Evolutionary conservation across 2,888 invertebrate genomes (phyloP).

Genomic region (Sialis lutaria): DNA sequence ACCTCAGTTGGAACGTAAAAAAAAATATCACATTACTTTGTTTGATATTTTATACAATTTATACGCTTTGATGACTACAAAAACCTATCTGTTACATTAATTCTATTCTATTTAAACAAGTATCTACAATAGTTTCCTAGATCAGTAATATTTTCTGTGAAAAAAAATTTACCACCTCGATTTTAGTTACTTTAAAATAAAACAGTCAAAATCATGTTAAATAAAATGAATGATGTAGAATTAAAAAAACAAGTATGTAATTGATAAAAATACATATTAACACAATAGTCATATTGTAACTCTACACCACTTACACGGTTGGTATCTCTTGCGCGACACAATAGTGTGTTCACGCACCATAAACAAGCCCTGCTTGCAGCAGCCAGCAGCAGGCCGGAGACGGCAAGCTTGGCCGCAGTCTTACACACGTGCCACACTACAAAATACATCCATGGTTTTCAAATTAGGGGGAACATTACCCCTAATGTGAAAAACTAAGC

Average conservation of each 20-base stretch:
- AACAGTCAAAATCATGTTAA: not conserved
- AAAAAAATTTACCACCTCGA: not conserved
- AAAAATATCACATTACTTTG: not conserved
- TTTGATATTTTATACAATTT: too few relatives aligned
- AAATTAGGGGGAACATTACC: too few relatives aligned
- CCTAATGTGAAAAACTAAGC: too few relatives aligned
- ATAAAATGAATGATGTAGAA: not conserved
- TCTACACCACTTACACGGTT: slow-evolving; percentile 4
- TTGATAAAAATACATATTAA: not conserved
- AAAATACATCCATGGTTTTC: too few relatives aligned
- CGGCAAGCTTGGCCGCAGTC: not conserved
- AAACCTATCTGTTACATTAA: not conserved
- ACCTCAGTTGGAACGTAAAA: not conserved
- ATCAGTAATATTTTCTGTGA: not conserved
- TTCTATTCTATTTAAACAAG: not conserved
- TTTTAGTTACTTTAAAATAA: not conserved
- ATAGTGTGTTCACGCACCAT: slow-evolving; percentile 2
- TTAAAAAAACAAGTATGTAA: not conserved
- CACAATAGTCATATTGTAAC: not conserved
- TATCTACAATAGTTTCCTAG: too few relatives aligned
- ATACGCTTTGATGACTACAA: not conserved
- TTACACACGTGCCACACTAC: too few relatives aligned
- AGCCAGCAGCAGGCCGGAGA: not conserved
- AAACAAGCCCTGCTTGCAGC: not conserved
- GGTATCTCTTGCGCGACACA: slow-evolving; percentile 1